Conservation (phyloP, 2,113 vertebrate species). For the Eptatretus burgeri region DNA sequence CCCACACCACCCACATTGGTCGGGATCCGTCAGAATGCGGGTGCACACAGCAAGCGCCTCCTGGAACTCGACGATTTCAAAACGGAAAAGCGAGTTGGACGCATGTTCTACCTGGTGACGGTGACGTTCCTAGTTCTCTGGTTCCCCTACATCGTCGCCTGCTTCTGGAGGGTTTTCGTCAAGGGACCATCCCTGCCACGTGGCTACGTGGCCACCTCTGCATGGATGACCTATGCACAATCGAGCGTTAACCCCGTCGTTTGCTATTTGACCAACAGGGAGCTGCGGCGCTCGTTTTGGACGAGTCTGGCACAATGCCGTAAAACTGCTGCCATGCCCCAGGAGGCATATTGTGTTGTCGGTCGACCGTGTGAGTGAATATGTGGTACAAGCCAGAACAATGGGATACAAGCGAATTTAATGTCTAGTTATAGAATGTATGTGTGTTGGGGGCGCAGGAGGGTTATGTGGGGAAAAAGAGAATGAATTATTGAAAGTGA, state of each 20-base stretch:
- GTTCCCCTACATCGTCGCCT: slow-evolving; percentile 68
- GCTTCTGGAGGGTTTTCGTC: slow-evolving; percentile 57
- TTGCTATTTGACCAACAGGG: slow-evolving; percentile 71
- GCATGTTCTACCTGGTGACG: slow-evolving; percentile 87
- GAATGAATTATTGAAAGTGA: too few species aligned
- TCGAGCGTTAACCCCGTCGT: slow-evolving; percentile 69
- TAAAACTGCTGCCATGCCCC: slow-evolving; percentile 38
- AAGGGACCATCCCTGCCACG: slow-evolving; percentile 38
- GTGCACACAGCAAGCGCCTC: slow-evolving; percentile 46
- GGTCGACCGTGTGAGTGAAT: background rate
- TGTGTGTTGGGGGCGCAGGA: too few species aligned
- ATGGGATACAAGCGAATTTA: too few species aligned
- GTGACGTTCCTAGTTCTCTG: slow-evolving; percentile 61
- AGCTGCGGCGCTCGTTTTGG: slow-evolving; percentile 49
- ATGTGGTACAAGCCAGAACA: too few species aligned
- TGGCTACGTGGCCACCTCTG: slow-evolving; percentile 51
- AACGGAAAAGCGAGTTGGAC: slow-evolving; percentile 69
- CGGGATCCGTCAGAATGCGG: slow-evolving; percentile 51
- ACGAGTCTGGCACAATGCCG: slow-evolving; percentile 44
- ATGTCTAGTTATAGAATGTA: too few species aligned
- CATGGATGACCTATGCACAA: slow-evolving; percentile 84
- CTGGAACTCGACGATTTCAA: slow-evolving; percentile 84
- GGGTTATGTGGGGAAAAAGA: too few species aligned
- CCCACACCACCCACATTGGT: slow-evolving; percentile 72
- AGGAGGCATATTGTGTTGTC: slow-evolving; percentile 49